Base-by-base conservation (phyloP, 2,888 invertebrate species). In the Eupsilia transversa region DNA sequence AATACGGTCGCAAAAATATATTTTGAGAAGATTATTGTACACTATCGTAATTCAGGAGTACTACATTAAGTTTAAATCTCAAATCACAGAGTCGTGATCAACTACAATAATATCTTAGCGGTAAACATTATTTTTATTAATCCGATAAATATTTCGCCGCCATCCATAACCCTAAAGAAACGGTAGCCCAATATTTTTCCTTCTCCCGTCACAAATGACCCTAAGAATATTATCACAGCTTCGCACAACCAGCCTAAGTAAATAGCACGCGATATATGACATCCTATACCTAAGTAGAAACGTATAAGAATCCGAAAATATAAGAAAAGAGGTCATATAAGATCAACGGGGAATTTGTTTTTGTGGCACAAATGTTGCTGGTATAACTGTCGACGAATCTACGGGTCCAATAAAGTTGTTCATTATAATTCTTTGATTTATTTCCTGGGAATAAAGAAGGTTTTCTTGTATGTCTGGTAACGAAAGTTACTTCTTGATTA, bases 341-440 rank as follows among this genome's bases (percentile, higher is more conserved):
- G 80, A 75, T 80, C 87, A 83, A 82, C 83, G 83, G 75, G 84
- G 80, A 85, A 92, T 92, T 91, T 89, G 91, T 91, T 93, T 92
- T 90, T 91, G 82, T 87, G 83, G 65, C 64, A 71, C 73, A 65
- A 82, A 84, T 77, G 80, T 73, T 75, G 72, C 38, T 72, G 46
- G 61, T 74, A 71, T 73, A 82, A 64, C 77, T 68, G 57, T 74
- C 66, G 74, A 54, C n/a, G 56, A 64, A 67, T 69, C 57, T 59
- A 66, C 35, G 56, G 33, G 27, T 33, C 38, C 30, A 56, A 72
- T 38, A 64, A 14, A 33, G 33, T 68, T 41, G 59, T 59, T 71
- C 46, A 41, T 68, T 67, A 70, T 83, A 84, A 81, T 81, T 69
- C 46, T 72, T 63, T 74, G 68, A 82, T 67, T 64, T 84, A 67